phyloP scores from a whole-genome alignment of 2,888 invertebrate genomes.

The Lasioglossum villosulum region DNA sequence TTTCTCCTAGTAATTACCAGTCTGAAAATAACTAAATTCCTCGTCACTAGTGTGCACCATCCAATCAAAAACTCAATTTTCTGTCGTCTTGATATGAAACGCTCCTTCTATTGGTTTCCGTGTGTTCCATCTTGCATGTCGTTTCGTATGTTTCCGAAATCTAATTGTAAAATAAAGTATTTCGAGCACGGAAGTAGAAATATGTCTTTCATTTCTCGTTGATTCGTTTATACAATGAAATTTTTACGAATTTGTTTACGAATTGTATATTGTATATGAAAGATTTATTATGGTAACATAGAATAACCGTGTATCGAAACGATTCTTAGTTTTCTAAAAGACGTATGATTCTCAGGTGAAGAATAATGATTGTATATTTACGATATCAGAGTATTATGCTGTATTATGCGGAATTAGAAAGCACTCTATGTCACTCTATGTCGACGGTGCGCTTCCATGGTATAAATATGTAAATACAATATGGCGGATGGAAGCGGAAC shows the following conservation, averaged over 20 bases:
- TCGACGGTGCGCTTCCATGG: slow-evolving; percentile 50
- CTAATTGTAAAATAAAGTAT: not conserved
- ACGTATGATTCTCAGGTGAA: not conserved
- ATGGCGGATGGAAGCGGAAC: slow-evolving; percentile 78
- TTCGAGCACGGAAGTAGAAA: not conserved
- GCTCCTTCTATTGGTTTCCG: not conserved
- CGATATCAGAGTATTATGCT: no score
- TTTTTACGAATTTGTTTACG: no score
- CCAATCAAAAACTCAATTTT: slow-evolving; percentile 37
- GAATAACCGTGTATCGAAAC: not conserved
- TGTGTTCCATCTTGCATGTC: not conserved
- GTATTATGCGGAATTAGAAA: slow-evolving; percentile 13
- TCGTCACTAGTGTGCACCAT: not conserved
- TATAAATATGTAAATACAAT: slow-evolving; percentile 82
- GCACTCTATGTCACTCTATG: slow-evolving; percentile 63
- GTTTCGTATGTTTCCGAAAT: not conserved
- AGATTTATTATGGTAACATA: not conserved
- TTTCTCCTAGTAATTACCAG: not conserved
- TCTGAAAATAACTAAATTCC: not conserved
- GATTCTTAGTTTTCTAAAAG: slow-evolving; percentile 5
- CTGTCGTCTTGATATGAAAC: slow-evolving; percentile 13
- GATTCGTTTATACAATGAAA: not conserved
- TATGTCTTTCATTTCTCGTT: not conserved
- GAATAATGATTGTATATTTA: not conserved
- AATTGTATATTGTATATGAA: not conserved